Conservation (phyloP, 2,888 invertebrate genomes). For the Pristionchus fissidentatus region DNA sequence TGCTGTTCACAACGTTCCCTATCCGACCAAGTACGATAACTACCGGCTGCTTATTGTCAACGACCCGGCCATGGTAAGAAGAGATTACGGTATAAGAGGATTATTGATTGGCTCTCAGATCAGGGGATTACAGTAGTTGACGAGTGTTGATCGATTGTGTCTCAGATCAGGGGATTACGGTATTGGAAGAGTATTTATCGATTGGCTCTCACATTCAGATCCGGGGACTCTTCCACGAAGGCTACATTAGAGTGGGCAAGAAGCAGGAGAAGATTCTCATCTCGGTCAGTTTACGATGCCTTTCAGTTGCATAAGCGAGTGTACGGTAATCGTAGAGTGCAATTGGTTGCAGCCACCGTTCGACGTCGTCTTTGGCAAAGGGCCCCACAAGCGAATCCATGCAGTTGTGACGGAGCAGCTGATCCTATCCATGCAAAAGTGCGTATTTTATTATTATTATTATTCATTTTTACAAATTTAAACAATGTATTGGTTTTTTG, state of each 20-base stretch:
- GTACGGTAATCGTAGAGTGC: not conserved
- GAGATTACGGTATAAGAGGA: no score
- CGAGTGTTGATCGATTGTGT: no score
- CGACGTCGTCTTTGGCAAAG: not conserved
- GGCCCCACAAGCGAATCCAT: no score
- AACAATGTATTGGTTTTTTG: not conserved
- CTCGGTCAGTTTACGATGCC: not conserved
- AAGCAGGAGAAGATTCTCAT: not conserved
- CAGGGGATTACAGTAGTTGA: no score
- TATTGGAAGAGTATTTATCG: not conserved
- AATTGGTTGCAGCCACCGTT: not conserved
- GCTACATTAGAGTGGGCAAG: not conserved
- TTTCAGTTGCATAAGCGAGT: no score
- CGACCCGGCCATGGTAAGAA: not conserved
- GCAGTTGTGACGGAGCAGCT: not conserved
- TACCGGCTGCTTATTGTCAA: not conserved
- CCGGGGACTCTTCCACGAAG: not conserved
- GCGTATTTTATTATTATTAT: not conserved
- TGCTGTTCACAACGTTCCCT: not conserved
- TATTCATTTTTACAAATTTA: no score
- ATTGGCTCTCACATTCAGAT: no score
- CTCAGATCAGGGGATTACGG: not conserved
- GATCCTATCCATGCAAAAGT: not conserved
- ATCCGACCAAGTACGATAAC: not conserved
- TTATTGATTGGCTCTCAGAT: no score